phyloP scores from a whole-genome alignment of 2,888 invertebrate species.

The Morpho helenor region DNA sequence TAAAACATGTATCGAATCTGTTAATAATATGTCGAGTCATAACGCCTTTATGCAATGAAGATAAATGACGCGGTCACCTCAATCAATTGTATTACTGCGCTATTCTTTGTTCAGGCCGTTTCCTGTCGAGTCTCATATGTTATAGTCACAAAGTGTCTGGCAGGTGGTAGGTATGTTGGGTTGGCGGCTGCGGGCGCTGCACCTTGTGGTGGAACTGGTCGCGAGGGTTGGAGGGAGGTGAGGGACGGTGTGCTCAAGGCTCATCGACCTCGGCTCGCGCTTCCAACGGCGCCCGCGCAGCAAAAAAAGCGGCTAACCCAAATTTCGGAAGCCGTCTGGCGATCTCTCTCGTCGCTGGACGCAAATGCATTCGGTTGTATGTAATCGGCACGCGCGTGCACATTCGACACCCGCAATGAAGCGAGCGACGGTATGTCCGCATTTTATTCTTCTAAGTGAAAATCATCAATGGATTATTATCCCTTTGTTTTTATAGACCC shows the following conservation, averaged over 20 bases:
- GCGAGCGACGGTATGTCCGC: constrained; percentile 28
- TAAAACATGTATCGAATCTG: too few species aligned
- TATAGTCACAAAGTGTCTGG: constrained; percentile 69
- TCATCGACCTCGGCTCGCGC: constrained; percentile 66
- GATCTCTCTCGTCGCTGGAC: constrained; percentile 53
- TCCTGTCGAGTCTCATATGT: constrained; percentile 37
- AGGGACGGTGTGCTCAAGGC: constrained; percentile 41
- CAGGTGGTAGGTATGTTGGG: constrained; percentile 76
- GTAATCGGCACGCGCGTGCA: constrained; percentile 58
- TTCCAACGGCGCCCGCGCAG: constrained; percentile 56
- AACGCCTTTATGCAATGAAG: not conserved
- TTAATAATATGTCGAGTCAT: not conserved
- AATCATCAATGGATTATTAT: constrained; percentile 19
- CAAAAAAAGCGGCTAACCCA: constrained; percentile 69
- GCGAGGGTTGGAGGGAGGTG: constrained; percentile 41
- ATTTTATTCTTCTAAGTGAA: constrained; percentile 31
- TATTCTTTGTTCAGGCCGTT: constrained; percentile 16
- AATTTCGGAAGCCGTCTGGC: constrained; percentile 73
- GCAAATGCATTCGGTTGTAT: constrained; percentile 43
- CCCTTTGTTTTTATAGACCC: not conserved
- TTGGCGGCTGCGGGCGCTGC: constrained; percentile 65
- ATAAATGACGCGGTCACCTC: not conserved
- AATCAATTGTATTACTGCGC: not conserved
- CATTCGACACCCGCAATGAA: constrained; percentile 34
- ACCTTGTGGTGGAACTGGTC: constrained; percentile 74